Percentiles rank a stretch among this genome's conserved stretches.
phyloP scores from a whole-genome alignment of 1,140 invertebrate genomes.

The Lithobius niger region DNA sequence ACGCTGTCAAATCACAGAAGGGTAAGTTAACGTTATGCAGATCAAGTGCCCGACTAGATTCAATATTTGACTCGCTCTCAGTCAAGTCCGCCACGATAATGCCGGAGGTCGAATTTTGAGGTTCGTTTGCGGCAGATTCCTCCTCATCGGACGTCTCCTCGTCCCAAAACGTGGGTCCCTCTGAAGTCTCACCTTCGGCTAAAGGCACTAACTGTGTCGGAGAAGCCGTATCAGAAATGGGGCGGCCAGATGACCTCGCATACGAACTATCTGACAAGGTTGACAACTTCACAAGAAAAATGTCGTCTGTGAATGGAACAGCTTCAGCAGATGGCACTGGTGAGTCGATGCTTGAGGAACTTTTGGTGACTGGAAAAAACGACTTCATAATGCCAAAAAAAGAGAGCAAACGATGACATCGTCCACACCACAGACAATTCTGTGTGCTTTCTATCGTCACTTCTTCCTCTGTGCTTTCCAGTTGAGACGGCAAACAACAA shows the following conservation, averaged over 20 bases:
- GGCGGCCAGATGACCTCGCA: too few relatives aligned
- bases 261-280: neutral
- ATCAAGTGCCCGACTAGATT: neutral
- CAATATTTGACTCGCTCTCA: too few relatives aligned
- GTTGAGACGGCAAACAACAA: too few relatives aligned
- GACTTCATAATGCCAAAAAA: neutral
- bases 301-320: neutral
- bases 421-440: neutral
- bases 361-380: neutral
- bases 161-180: neutral
- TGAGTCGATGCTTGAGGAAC: neutral
- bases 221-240: neutral
- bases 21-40: neutral
- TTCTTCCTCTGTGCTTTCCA: too few relatives aligned
- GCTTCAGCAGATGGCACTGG: neutral
- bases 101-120: too few relatives aligned
- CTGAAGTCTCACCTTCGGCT: conserved; percentile 4
- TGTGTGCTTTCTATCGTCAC: too few relatives aligned
- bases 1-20: neutral
- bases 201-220: neutral
- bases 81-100: too few relatives aligned
- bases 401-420: neutral
- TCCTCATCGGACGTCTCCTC: too few relatives aligned
- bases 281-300: neutral
- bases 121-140: too few relatives aligned